phyloP scores from a whole-genome alignment of 2,113 vertebrate species.

The Charina bottae region DNA sequence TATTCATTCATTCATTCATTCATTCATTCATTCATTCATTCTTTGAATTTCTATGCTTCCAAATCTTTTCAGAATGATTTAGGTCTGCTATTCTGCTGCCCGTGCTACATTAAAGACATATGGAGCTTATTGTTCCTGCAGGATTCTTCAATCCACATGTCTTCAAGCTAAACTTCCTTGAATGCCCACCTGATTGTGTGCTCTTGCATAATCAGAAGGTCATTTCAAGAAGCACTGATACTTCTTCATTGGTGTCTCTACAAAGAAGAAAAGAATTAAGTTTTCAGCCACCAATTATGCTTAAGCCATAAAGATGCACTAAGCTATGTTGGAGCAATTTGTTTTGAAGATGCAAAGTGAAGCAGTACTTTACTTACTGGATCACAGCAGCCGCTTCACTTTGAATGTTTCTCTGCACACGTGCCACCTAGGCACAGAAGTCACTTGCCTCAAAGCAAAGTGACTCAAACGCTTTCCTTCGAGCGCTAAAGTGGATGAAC shows the following conservation, averaged over 20 bases:
- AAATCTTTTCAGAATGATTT: not conserved
- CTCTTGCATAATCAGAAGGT: not conserved
- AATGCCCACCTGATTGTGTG: not conserved
- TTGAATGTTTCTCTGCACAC: not conserved
- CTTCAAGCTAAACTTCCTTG: not conserved
- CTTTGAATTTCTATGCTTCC: not conserved
- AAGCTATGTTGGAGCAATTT: not conserved
- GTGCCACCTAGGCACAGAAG: not conserved
- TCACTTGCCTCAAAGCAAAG: not conserved
- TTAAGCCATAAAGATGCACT: not conserved
- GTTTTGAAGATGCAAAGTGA: not conserved
- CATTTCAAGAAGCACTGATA: not conserved
- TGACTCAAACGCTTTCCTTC: not conserved
- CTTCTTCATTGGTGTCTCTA: not conserved
- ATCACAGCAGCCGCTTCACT: not conserved
- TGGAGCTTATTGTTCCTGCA: not conserved
- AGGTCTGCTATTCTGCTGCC: not conserved
- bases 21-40: not conserved
- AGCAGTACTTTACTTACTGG: not conserved
- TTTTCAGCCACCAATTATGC: not conserved
- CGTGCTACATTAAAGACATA: not conserved
- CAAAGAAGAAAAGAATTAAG: not conserved
- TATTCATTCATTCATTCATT: no score
- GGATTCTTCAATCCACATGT: not conserved
- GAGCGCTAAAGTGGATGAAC: not conserved